Conservation (phyloP, 2,113 vertebrate genomes). For the Percina caprodes region DNA sequence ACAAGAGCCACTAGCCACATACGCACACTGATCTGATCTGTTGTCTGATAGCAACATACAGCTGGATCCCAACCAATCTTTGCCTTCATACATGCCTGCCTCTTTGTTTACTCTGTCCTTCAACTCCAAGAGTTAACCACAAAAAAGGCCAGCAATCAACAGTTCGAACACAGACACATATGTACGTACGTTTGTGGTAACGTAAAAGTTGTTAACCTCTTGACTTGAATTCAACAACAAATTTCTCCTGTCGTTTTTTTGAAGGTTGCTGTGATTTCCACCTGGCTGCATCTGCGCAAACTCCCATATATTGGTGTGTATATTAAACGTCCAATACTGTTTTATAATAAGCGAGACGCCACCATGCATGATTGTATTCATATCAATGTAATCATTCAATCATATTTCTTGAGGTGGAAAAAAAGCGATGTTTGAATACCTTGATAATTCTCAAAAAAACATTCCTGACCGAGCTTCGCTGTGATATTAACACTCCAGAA, state of each 20-base stretch:
- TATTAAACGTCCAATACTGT: slow-evolving; percentile 14
- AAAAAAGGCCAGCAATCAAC: slow-evolving; percentile 37
- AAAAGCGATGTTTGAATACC: slow-evolving; percentile 39
- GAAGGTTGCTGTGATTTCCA: slow-evolving; percentile 14
- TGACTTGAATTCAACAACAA: not conserved
- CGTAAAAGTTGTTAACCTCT: not conserved
- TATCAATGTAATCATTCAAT: slow-evolving; percentile 26
- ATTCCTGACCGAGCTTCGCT: slow-evolving; percentile 73
- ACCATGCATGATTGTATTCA: slow-evolving; percentile 40
- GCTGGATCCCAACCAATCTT: slow-evolving; percentile 16
- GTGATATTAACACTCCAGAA: slow-evolving; percentile 89
- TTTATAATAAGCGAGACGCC: slow-evolving; percentile 32
- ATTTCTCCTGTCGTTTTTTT: slow-evolving; percentile 18
- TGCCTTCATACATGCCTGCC: not conserved
- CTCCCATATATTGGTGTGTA: not conserved
- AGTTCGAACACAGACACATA: slow-evolving; percentile 9
- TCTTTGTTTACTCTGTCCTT: slow-evolving; percentile 9
- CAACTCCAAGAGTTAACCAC: slow-evolving; percentile 46
- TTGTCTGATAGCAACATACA: slow-evolving; percentile 40
- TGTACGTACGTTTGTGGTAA: not conserved
- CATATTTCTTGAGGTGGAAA: slow-evolving; percentile 21
- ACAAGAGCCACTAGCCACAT: slow-evolving; percentile 39
- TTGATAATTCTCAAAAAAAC: slow-evolving; percentile 63
- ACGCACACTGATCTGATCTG: slow-evolving; percentile 18
- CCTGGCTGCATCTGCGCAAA: slow-evolving; percentile 20